Evolutionary conservation across 2,113 vertebrate species (phyloP).

Genomic region (Struthio camelus): DNA sequence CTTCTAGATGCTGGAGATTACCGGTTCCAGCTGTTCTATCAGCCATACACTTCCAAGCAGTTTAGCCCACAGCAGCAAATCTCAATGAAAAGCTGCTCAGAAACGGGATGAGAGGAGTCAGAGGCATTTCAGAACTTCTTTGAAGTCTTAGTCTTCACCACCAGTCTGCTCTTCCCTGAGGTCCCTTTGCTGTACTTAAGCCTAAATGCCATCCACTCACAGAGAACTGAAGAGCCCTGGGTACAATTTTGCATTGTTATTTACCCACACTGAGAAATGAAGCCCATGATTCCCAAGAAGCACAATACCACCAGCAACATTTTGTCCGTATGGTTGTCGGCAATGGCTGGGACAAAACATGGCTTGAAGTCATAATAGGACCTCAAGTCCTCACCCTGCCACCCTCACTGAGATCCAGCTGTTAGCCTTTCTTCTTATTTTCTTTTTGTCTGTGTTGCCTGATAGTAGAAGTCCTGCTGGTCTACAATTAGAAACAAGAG

Average conservation of each 20-base stretch:
- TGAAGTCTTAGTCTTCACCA: neutral
- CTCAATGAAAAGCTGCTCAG: neutral
- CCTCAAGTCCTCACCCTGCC: neutral
- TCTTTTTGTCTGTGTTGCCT: neutral
- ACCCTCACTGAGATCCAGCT: neutral
- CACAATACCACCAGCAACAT: neutral
- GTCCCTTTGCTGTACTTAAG: neutral
- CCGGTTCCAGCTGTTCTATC: constrained; percentile 41
- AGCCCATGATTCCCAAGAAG: neutral
- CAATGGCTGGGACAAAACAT: neutral
- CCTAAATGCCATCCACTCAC: neutral
- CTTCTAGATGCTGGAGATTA: constrained; percentile 1
- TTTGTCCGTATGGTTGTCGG: neutral
- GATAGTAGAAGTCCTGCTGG: constrained; percentile 5
- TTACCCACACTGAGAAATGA: neutral
- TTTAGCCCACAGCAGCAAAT: constrained; percentile 40
- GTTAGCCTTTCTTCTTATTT: neutral
- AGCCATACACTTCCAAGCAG: constrained; percentile 19
- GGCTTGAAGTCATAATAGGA: constrained; percentile 10
- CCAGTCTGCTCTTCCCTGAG: neutral
- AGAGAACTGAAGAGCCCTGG: neutral
- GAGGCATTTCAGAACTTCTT: constrained; percentile 8
- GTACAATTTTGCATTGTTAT: neutral
- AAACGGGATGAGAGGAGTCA: neutral
- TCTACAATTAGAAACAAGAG: neutral